Evolutionary conservation across 2,113 vertebrate genomes (phyloP).

Genomic region (Podocnemis expansa): DNA sequence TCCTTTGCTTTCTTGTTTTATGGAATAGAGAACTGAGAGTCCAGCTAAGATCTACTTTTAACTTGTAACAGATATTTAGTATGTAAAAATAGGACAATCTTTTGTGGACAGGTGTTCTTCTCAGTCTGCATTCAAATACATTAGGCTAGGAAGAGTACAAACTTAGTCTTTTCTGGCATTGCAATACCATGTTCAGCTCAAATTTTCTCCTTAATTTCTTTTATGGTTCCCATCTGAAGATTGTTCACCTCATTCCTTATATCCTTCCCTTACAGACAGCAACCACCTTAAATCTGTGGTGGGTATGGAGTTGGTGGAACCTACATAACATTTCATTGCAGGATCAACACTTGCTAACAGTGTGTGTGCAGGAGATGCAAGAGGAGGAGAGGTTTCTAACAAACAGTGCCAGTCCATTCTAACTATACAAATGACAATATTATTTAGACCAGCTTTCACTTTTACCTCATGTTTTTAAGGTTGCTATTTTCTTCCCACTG

Average conservation of each 20-base stretch:
- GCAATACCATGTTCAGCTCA: background rate
- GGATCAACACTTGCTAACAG: background rate
- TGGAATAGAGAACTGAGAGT: background rate
- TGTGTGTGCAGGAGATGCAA: background rate
- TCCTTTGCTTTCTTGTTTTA: background rate
- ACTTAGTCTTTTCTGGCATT: background rate
- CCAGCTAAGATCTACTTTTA: background rate
- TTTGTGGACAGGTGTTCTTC: background rate
- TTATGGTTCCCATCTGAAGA: background rate
- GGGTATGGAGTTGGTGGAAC: background rate
- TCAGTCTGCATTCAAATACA: background rate
- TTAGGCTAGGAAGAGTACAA: background rate
- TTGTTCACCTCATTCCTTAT: background rate
- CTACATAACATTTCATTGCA: background rate
- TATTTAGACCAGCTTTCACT: background rate
- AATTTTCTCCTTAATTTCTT: background rate
- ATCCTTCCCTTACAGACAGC: background rate
- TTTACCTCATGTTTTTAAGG: background rate
- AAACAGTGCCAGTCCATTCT: background rate
- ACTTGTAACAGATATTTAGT: background rate
- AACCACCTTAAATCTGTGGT: background rate
- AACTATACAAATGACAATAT: background rate
- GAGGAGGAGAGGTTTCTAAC: background rate
- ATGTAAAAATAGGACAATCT: background rate
- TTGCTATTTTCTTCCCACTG: background rate